Base-by-base conservation (phyloP, 2,797 vertebrate species). In the Sebastes taczanowskii region DNA sequence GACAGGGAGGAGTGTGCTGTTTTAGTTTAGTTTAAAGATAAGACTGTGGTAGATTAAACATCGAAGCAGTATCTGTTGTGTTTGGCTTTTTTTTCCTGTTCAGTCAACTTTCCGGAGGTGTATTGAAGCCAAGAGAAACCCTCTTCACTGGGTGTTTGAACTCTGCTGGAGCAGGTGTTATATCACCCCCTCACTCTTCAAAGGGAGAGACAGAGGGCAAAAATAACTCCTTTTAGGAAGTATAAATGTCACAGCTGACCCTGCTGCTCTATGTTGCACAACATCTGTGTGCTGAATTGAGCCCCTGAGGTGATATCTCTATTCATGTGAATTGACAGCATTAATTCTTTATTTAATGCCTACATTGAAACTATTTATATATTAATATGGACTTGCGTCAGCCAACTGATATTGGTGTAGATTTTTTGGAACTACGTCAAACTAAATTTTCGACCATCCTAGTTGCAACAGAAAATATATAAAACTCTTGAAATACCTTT, bases 111-210 rank as follows among this genome's bases (percentile, higher is more conserved):
- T 42, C n/a, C 72, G 56, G 7, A 64, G 22, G 59, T 65, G 63
- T 68, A 56, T 71, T 71, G 20, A 75, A 63, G 18, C 46, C 25
- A 7, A 7, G 71, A 70, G 63, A 74, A 81, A 80, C 18, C 58
- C 55, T 74, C 70, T 16, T 1, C 27, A 75, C 61, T 65, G 32
- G 23, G n/a, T 75, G 77, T 81, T 66, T 77, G 82, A 72, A 81
- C 71, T 64, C 56, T 85, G 71, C 79, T 49, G 56, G 73, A 85
- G 78, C 49, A 77, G 70, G 73, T 79, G 85, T 74, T 69, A 80
- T 61, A 53, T 80, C 52, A 77, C 61, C 52, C 23, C 11, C 29
- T 74, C 25, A 52, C 34, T 74, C 66, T 74, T 86, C 76, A 84
- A 71, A 80, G 56, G 35, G 25, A 70, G 42, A 62, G 30, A 81